Base-by-base conservation (phyloP, 2,888 invertebrate species). In the Parnassius apollo region DNA sequence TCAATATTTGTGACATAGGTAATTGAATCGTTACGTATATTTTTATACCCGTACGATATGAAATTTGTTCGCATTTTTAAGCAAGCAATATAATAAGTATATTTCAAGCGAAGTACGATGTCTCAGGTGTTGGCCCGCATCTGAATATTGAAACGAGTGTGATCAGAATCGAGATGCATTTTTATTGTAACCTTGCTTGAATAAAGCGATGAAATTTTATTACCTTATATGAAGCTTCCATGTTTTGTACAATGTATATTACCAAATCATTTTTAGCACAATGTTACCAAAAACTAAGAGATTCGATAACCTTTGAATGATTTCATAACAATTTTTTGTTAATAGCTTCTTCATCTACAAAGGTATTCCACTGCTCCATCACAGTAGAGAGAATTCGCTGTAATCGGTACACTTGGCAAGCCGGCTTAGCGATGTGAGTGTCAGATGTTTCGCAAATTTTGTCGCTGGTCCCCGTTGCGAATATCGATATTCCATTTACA, bases 151-250 rank as follows among this genome's bases (percentile, higher is more conserved):
- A 80, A 85, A 83, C 81, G 86, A 78, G 81, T 89, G 88, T 88
- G 89, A 88, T 88, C 86, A 82, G 90, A 88, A 91, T 88, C 82
- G 88, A 83, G 83, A 89, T 89, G 91, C 89, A 91, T 79, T 89
- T 90, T 91, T 90, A 90, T 88, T 89, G 87, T 88, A 86, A 86
- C 81, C 80, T 75, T 74, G 76, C 75, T 70, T 77, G 82, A 82
- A 82, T 82, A 78, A 77, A 79, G 82, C 81, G 75, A 84, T 86
- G 81, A 85, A 85, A 85, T 86, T 83, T 86, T 85, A 86, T 82
- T 81, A 77, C 75, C 78, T 77, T 78, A 75, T 56, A 59, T 59
- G 56, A 55, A 62, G 53, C 46, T 74, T 79, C 77, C 75, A 79
- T 78, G 77, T 77, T 72, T 70, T 68, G 72, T 72, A 74, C 73